These are phyloP conservation scores for Eupelmus urozonus DNA, from an alignment of 2,888 invertebrate species.

Conservation along the genomic window DNA sequence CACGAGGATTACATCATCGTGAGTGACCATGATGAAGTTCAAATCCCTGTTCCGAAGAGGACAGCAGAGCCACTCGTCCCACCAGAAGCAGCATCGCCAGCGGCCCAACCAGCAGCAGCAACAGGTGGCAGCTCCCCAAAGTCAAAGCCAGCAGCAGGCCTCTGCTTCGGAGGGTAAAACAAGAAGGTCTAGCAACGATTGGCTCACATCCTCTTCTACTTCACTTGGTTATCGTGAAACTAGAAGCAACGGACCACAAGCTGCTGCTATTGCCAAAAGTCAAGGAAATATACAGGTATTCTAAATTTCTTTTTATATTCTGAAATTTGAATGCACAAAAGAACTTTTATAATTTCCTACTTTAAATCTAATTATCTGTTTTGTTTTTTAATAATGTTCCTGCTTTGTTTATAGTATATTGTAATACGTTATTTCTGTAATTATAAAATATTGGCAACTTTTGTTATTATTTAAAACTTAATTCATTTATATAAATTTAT, in stretches of 20 bases:
- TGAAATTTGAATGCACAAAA: not conserved
- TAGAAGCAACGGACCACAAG: constrained; percentile 71
- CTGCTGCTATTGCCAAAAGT: constrained; percentile 54
- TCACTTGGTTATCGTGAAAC: constrained; percentile 52
- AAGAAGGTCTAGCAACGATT: constrained; percentile 78
- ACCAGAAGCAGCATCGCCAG: constrained; percentile 69
- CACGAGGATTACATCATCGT: constrained; percentile 53
- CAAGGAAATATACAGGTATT: constrained; percentile 48
- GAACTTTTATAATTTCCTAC: not conserved
- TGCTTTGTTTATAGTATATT: too few relatives aligned
- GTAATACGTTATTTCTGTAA: too few relatives aligned
- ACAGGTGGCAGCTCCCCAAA: constrained; percentile 61
- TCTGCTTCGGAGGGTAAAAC: constrained; percentile 83
- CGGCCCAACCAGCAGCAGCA: constrained; percentile 73
- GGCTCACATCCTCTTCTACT: constrained; percentile 60
- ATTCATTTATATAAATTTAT: too few relatives aligned
- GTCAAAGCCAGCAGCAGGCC: constrained; percentile 40
- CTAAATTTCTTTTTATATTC: constrained; percentile 30
- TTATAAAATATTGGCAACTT: too few relatives aligned
- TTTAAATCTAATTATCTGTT: not conserved
- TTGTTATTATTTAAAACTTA: too few relatives aligned
- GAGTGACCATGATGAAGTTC: constrained; percentile 90
- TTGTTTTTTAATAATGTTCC: not conserved
- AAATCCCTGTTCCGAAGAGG: constrained; percentile 95
- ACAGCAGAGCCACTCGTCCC: constrained; percentile 78